Conservation (phyloP, 2,888 invertebrate genomes). For the Clitarchus hookeri region DNA sequence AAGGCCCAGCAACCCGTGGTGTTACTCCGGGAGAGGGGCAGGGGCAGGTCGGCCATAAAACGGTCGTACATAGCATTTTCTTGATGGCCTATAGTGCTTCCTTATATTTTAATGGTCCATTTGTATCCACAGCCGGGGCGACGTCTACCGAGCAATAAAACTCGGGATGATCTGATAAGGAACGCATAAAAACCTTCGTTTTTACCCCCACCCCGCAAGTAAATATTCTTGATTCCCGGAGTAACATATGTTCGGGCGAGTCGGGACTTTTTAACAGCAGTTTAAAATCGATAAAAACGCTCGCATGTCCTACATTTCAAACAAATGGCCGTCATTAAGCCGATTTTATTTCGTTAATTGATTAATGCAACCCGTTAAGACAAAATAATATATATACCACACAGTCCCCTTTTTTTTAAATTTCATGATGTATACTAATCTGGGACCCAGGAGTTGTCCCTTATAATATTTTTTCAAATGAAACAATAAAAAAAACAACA, state of each 20-base stretch:
- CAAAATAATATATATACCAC: background rate
- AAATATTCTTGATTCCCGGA: conserved; percentile 5
- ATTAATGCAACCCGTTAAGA: background rate
- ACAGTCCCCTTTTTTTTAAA: too few species aligned
- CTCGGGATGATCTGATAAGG: conserved; percentile 9
- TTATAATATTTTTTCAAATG: too few species aligned
- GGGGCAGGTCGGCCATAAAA: conserved; percentile 8
- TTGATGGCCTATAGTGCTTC: conserved; percentile 14
- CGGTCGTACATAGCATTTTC: conserved; percentile 14
- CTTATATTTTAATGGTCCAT: conserved; percentile 14
- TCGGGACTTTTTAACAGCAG: conserved; percentile 4
- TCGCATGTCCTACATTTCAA: conserved; percentile 2
- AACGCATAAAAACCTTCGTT: background rate
- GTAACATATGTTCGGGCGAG: conserved; percentile 1
- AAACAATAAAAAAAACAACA: too few species aligned
- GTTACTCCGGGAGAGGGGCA: background rate
- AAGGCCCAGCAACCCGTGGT: background rate
- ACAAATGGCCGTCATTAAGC: background rate
- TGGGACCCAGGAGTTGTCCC: too few species aligned
- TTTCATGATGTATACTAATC: too few species aligned
- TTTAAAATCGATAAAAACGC: background rate
- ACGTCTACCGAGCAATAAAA: conserved; percentile 8
- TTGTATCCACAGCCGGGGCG: background rate
- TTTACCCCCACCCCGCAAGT: background rate
- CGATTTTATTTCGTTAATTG: conserved; percentile 7